Percentiles rank a stretch among this genome's conserved stretches.
Evolutionary conservation across 2,113 vertebrate species (phyloP).

Genomic region (Bos javanicus): DNA sequence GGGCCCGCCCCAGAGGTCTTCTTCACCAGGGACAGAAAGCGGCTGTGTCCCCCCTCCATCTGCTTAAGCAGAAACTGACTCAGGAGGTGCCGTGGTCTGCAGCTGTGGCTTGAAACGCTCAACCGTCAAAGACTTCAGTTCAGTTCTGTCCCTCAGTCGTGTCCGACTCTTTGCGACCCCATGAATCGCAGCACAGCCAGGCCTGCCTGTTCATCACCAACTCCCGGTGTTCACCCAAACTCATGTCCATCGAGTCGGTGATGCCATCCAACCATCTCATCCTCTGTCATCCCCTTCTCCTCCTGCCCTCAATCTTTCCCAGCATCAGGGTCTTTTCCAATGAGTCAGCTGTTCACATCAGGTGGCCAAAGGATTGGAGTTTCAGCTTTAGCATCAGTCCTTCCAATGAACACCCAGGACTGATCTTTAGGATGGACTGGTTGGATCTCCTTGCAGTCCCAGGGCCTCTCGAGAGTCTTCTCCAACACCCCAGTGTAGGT

Average conservation of each 20-base stretch:
- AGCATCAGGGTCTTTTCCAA: not conserved
- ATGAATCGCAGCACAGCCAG: not conserved
- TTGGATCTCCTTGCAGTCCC: not conserved
- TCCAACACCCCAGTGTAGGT: rapidly evolving
- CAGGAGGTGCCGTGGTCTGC: not conserved
- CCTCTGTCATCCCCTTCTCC: not conserved
- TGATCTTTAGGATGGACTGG: not conserved
- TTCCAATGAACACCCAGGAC: not conserved
- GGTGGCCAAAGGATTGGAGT: not conserved
- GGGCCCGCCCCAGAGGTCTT: not conserved
- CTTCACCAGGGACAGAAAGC: slow-evolving; percentile 13
- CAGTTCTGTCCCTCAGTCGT: not conserved
- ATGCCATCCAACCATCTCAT: not conserved
- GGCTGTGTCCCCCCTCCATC: not conserved
- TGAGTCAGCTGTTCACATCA: not conserved
- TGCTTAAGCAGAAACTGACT: not conserved
- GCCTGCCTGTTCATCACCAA: not conserved
- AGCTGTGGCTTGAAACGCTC: not conserved
- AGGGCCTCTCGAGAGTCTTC: not conserved
- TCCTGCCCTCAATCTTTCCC: not conserved
- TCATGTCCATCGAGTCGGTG: not conserved
- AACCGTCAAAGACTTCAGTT: not conserved
- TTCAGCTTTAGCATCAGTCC: not conserved
- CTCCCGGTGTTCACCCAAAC: not conserved
- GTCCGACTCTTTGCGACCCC: not conserved